These are phyloP conservation scores for Psilopogon haemacephalus DNA, from an alignment of 2,113 vertebrate species.

Conservation along the genomic window DNA sequence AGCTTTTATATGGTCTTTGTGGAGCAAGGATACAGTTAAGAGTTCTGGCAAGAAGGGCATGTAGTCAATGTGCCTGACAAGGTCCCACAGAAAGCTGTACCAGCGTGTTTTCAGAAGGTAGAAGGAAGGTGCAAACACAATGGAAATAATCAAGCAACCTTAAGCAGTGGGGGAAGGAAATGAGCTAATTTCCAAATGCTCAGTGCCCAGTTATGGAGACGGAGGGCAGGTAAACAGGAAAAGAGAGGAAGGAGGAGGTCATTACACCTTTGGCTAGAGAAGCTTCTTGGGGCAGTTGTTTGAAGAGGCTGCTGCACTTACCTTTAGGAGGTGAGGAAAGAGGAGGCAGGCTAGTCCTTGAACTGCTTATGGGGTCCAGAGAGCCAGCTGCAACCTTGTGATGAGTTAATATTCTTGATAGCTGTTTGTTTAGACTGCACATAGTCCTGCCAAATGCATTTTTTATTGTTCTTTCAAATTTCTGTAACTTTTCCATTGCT, in stretches of 20 bases:
- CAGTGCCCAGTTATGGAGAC: constrained; percentile 29
- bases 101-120: constrained; percentile 46
- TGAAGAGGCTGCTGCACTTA: not conserved
- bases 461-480: not conserved
- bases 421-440: not conserved
- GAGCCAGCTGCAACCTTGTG: not conserved
- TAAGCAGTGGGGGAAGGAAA: constrained; percentile 60
- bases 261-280: constrained; percentile 55
- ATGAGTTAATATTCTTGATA: not conserved
- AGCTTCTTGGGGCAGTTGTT: not conserved
- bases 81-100: not conserved
- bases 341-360: not conserved
- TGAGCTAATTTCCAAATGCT: constrained; percentile 63
- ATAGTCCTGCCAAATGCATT: not conserved
- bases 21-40: not conserved
- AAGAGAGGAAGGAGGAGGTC: constrained; percentile 58
- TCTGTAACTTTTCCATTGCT: not conserved
- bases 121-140: constrained; percentile 60
- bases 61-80: not conserved
- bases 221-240: constrained; percentile 63
- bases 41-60: not conserved
- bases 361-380: accelerated
- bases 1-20: not conserved
- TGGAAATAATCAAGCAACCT: constrained; percentile 52
- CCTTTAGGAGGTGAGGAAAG: not conserved